Base-by-base conservation (phyloP, 2,888 invertebrate species). In the Myopa testacea region DNA sequence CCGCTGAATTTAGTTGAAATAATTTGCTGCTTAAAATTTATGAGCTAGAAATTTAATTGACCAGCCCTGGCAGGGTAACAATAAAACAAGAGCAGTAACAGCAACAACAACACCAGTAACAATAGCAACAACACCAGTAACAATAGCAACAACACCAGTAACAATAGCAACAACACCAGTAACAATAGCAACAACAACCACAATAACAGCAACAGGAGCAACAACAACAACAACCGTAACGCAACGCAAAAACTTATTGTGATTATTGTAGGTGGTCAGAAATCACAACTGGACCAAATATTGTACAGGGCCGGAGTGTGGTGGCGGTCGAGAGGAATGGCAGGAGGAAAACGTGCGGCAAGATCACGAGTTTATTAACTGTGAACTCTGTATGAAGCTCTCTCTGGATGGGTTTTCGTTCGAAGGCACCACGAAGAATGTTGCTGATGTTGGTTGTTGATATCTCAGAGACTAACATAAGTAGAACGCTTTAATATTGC, bases 291-390 rank as follows among this genome's bases (percentile, higher is more conserved):
- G 75, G 55, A 58, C 60, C 58, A 50, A 60, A 40, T 26, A 65
- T 40, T 63, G 60, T 38, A 14, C 37, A 34, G 37, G 63, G 26
- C 63, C 19, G 8, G 1, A 45, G 16, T 63, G 40, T 26, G 63
- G 71, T 5, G 45, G 52, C 63, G 71, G 19, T 16, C 62, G 50
- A 52, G 45, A 52, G 6, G 40, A 63, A 40, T 26, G 26, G 60
- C 74, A 76, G 82, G 26, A 2, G 1, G 26, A 26, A 26, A 26
- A 85, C 85, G 86, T 87, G 87, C 82, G 79, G 76, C 81, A 80
- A 81, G 85, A 85, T 87, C 87, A 87, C 87, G 87, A 86, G 85
- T 87, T 83, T 85, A 85, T 86, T 85, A 85, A 84, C 79, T 76
- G 75, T 68, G 71, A 70, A 70, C 58, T 8, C 40, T 34, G 70